Percentiles rank a stretch among this genome's conserved stretches.
Conservation (phyloP, 1,140 invertebrate species). For the Streblospio benedicti region DNA sequence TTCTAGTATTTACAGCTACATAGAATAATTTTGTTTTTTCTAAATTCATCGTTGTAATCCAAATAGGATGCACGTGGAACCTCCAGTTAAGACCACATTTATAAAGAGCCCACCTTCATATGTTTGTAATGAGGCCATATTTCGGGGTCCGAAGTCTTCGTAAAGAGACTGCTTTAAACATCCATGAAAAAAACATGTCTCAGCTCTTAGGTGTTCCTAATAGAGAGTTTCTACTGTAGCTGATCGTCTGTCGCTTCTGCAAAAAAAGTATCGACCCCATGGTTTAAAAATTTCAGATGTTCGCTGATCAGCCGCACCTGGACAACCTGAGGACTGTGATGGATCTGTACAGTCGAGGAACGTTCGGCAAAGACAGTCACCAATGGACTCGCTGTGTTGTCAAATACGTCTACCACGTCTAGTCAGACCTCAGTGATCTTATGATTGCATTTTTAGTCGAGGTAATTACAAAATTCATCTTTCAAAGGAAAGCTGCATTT, state of each 20-base stretch:
- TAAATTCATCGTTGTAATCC: not conserved
- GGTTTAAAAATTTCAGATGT: slow-evolving; percentile 40
- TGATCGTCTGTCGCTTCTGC: not conserved
- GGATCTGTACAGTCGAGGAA: slow-evolving; percentile 89
- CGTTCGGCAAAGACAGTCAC: slow-evolving; percentile 95
- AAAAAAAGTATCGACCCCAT: too few relatives aligned
- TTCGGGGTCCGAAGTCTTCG: too few relatives aligned
- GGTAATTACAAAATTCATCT: too few relatives aligned
- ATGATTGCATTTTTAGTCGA: slow-evolving; percentile 92
- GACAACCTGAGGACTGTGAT: slow-evolving; percentile 97
- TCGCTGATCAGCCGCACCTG: slow-evolving; percentile 48
- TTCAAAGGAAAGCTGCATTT: too few relatives aligned
- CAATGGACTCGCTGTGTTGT: slow-evolving; percentile 99
- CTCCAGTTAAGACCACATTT: not conserved
- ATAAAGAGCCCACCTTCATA: not conserved
- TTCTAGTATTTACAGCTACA: not conserved
- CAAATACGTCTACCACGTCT: slow-evolving; percentile 95
- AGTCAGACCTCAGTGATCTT: slow-evolving; percentile 77
- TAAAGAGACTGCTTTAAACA: too few relatives aligned
- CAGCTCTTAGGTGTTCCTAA: not conserved
- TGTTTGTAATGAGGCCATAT: too few relatives aligned
- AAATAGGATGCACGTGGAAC: not conserved
- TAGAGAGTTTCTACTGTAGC: not conserved
- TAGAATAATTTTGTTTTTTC: not conserved
- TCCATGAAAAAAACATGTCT: not conserved